Evolutionary conservation across 2,888 invertebrate genomes (phyloP).

Genomic region (Idaea biselata): DNA sequence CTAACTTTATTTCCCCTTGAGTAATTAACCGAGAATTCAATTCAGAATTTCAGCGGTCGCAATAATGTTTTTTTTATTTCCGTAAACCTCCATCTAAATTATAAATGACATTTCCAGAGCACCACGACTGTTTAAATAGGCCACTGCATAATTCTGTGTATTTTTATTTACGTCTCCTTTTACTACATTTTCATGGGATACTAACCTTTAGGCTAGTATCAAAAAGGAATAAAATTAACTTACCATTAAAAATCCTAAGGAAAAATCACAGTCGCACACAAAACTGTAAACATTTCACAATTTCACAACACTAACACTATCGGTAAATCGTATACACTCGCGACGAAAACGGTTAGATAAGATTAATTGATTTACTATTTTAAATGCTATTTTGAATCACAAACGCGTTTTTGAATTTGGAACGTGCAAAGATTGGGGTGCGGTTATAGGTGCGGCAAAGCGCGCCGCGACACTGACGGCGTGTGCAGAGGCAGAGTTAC

Average conservation of each 20-base stretch:
- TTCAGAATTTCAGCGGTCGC: background rate
- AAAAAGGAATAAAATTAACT: constrained; percentile 31
- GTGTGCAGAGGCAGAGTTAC: constrained; percentile 49
- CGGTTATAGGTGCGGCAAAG: constrained; percentile 63
- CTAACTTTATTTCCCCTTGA: background rate
- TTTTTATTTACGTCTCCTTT: background rate
- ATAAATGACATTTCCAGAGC: constrained; percentile 26
- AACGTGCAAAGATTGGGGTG: constrained; percentile 42
- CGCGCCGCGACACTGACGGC: constrained; percentile 61
- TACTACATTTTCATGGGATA: background rate
- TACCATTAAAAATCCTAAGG: constrained; percentile 56
- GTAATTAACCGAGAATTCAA: background rate
- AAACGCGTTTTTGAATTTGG: constrained; percentile 31
- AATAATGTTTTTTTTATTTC: constrained; percentile 10
- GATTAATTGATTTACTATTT: constrained; percentile 20
- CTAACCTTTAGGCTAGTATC: background rate
- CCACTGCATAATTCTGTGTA: background rate
- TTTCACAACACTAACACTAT: constrained; percentile 41
- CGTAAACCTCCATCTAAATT: constrained; percentile 18
- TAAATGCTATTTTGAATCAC: constrained; percentile 19
- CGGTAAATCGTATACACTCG: constrained; percentile 43
- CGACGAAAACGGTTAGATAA: constrained; percentile 30
- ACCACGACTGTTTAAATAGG: constrained; percentile 2
- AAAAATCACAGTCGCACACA: constrained; percentile 47
- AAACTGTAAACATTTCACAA: constrained; percentile 49